phyloP scores from a whole-genome alignment of 2,888 invertebrate species.

The Argyresthia albistria region DNA sequence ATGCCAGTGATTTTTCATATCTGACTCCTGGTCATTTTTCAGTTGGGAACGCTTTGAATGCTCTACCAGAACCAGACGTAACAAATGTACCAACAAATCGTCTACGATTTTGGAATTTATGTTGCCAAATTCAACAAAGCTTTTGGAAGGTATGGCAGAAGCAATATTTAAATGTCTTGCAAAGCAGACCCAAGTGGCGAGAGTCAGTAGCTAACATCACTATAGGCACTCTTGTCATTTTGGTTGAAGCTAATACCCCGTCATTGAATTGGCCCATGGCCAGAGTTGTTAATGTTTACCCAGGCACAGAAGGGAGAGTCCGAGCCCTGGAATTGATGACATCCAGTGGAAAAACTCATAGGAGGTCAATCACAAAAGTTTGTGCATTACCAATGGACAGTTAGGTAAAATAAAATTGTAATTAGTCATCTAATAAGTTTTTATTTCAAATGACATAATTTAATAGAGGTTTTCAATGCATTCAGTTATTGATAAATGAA shows the following conservation, averaged over 20 bases:
- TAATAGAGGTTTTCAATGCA: too few species aligned
- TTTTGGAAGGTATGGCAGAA: slow-evolving; percentile 11
- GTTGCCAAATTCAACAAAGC: slow-evolving; percentile 3
- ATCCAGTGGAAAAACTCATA: too few species aligned
- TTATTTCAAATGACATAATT: too few species aligned
- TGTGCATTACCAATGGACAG: too few species aligned
- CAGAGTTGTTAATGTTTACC: slow-evolving; percentile 6
- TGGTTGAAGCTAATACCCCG: slow-evolving; percentile 5
- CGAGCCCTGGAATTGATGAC: slow-evolving; percentile 1
- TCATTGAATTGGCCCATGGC: slow-evolving; percentile 10
- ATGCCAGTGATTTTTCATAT: slow-evolving; percentile 7
- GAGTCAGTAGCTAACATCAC: slow-evolving; percentile 6
- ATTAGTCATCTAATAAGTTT: too few species aligned
- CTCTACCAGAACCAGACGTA: slow-evolving; percentile 10
- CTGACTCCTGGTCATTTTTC: slow-evolving; percentile 14
- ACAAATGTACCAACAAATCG: slow-evolving; percentile 7
- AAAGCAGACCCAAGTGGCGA: slow-evolving; percentile 9
- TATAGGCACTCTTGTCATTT: slow-evolving; percentile 8
- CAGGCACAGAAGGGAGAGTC: slow-evolving; percentile 8
- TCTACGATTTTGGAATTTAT: slow-evolving; percentile 7
- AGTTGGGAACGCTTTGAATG: slow-evolving; percentile 6
- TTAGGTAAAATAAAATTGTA: too few species aligned
- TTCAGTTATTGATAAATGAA: too few species aligned
- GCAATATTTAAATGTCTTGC: slow-evolving; percentile 8
- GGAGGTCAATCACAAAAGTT: too few species aligned